Evolutionary conservation across 2,888 invertebrate genomes (phyloP).

Genomic region (Drosophila pegasa): DNA sequence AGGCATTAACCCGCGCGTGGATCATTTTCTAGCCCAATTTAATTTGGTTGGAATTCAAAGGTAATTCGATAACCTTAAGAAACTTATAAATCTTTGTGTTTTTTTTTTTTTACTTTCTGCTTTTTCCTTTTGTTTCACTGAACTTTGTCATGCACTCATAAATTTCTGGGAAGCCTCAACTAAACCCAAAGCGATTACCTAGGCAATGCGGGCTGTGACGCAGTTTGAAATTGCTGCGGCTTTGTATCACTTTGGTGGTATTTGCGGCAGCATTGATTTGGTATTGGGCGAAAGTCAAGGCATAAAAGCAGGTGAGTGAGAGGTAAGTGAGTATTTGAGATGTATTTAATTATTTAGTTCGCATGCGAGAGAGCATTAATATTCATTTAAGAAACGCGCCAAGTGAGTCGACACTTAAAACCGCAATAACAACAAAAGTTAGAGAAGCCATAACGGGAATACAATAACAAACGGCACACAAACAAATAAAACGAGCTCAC

Average conservation of each 20-base stretch:
- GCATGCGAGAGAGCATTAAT: conserved; percentile 64
- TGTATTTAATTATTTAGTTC: conserved; percentile 54
- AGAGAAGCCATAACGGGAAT: conserved; percentile 49
- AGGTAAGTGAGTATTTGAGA: conserved; percentile 25
- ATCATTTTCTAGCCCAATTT: conserved; percentile 15
- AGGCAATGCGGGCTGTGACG: neutral
- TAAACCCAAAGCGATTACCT: neutral
- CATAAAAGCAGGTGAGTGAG: conserved; percentile 16
- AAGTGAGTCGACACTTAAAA: conserved; percentile 65
- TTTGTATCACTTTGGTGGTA: conserved; percentile 5
- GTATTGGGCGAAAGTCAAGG: neutral
- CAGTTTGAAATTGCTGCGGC: neutral
- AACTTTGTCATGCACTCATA: neutral
- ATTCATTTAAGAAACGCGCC: conserved; percentile 52
- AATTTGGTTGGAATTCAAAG: conserved; percentile 11
- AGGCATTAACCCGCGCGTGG: neutral
- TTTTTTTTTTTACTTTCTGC: too few species aligned
- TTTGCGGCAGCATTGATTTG: conserved; percentile 1
- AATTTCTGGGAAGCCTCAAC: neutral
- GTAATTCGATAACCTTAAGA: conserved; percentile 37
- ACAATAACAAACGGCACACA: conserved; percentile 38
- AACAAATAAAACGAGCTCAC: conserved; percentile 32
- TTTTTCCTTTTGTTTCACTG: neutral
- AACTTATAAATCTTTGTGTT: conserved; percentile 22
- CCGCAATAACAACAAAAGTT: conserved; percentile 48